phyloP scores from a whole-genome alignment of 2,113 vertebrate genomes.

The Menidia beryllina region DNA sequence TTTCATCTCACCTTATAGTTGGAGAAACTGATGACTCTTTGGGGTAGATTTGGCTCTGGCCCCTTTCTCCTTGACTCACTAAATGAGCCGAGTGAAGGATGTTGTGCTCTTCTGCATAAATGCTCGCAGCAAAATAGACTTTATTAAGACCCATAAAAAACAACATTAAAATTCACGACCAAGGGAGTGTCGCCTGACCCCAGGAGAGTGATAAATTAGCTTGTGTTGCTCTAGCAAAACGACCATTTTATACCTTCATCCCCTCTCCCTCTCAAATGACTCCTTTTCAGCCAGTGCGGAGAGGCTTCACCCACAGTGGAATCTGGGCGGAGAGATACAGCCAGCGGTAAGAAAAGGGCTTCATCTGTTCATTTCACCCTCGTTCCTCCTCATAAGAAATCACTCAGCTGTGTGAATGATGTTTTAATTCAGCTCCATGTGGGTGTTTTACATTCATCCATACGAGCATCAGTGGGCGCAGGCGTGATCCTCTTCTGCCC shows the following conservation, averaged over 20 bases:
- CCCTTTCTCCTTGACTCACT: slow-evolving; percentile 75
- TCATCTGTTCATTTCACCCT: slow-evolving; percentile 12
- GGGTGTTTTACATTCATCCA: slow-evolving; percentile 17
- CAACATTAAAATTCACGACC: slow-evolving; percentile 85
- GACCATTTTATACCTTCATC: slow-evolving; percentile 75
- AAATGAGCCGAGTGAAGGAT: slow-evolving; percentile 80
- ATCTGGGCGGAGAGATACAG: slow-evolving; percentile 3
- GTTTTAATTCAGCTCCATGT: slow-evolving; percentile 51
- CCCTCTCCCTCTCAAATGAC: slow-evolving; percentile 23
- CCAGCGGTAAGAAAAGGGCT: slow-evolving; percentile 13
- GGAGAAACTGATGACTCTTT: slow-evolving; percentile 59
- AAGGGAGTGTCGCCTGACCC: slow-evolving; percentile 78
- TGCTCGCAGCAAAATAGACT: slow-evolving; percentile 83
- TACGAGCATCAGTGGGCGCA: slow-evolving; percentile 12
- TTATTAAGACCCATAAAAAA: slow-evolving; percentile 86
- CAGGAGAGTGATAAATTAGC: slow-evolving; percentile 85
- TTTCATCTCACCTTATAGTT: slow-evolving; percentile 50
- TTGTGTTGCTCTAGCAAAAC: slow-evolving; percentile 80
- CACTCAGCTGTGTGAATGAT: slow-evolving; percentile 34
- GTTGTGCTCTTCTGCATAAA: slow-evolving; percentile 81
- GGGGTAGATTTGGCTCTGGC: slow-evolving; percentile 63
- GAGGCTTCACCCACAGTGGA: slow-evolving; percentile 5
- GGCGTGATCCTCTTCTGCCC: neutral
- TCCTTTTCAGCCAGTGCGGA: slow-evolving; percentile 35
- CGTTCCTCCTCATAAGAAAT: slow-evolving; percentile 39